Percentiles rank a stretch among this genome's conserved stretches.
Conservation (phyloP, 2,797 vertebrate genomes). For the Alouatta caraya region DNA sequence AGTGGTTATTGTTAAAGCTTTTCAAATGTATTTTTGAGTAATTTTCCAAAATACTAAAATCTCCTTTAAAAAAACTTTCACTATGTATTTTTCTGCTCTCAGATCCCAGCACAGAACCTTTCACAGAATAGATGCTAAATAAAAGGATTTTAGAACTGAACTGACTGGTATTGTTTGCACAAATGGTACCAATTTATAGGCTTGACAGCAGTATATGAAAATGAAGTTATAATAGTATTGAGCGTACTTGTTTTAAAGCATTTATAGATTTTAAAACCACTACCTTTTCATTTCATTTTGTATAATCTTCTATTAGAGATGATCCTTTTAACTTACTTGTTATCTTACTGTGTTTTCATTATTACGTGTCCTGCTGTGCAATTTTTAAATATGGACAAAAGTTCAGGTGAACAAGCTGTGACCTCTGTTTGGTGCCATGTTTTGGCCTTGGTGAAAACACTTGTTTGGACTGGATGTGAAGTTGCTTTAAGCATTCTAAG, state of each 20-base stretch:
- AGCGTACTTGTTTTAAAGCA: neutral
- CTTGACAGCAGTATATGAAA: neutral
- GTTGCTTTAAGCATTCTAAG: accelerated
- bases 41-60: neutral
- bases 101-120: neutral
- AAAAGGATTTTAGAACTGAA: neutral
- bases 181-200: neutral
- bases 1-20: neutral
- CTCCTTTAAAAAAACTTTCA: neutral
- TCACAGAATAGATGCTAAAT: neutral
- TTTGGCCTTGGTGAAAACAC: neutral
- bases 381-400: neutral
- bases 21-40: constrained; percentile 7
- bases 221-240: neutral
- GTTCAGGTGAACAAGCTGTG: no score
- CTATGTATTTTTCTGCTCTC: neutral
- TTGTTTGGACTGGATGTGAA: accelerated
- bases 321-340: neutral
- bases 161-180: neutral
- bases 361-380: accelerated
- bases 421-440: accelerated
- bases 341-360: neutral
- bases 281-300: neutral
- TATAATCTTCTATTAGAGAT: neutral
- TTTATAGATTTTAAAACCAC: neutral